Conservation (phyloP, 2,888 invertebrate species). For the Tolmerus cingulatus region DNA sequence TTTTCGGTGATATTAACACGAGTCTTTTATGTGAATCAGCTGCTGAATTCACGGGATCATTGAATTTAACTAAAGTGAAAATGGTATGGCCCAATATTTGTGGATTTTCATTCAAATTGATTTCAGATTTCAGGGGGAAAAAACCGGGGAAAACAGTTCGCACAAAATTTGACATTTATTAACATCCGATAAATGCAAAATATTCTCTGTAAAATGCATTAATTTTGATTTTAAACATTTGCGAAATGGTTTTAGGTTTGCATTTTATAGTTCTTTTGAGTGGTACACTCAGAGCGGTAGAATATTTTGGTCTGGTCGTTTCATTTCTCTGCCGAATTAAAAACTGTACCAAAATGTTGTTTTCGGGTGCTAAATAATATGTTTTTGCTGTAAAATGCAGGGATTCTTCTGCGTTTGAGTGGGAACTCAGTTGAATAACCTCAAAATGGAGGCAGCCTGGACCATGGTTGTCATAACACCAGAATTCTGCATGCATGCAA, state of each 20-base stretch:
- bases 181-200: background rate
- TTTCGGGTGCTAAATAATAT: background rate
- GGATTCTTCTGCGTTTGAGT: background rate
- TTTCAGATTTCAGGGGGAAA: background rate
- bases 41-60: background rate
- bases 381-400: background rate
- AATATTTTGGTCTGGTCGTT: background rate
- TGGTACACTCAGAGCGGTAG: background rate
- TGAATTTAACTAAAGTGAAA: background rate
- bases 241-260: background rate
- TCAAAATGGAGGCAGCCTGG: background rate
- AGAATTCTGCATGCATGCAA: background rate
- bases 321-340: background rate
- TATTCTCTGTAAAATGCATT: background rate
- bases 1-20: background rate
- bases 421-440: background rate
- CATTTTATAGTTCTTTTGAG: background rate
- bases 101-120: slow-evolving; percentile 29
- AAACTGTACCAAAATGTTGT: background rate
- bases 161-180: slow-evolving; percentile 24
- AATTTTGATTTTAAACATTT: background rate
- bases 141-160: slow-evolving; percentile 25
- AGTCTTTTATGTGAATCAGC: slow-evolving; percentile 12
- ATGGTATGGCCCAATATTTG: background rate
- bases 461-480: background rate